phyloP scores from a whole-genome alignment of 1,140 invertebrate species.

The Zaprionus inermis region DNA sequence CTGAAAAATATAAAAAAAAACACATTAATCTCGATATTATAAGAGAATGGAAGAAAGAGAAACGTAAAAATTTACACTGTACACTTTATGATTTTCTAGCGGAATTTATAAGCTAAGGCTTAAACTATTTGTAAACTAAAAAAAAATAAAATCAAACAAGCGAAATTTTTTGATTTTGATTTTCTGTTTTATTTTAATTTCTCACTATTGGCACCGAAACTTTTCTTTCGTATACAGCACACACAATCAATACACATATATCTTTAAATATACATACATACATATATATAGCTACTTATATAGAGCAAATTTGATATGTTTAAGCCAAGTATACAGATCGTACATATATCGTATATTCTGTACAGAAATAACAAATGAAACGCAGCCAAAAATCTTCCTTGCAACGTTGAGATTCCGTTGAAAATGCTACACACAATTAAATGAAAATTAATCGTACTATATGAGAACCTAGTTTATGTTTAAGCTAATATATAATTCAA shows the following conservation, averaged over 20 bases:
- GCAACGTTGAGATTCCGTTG: slow-evolving; percentile 79
- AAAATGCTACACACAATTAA: slow-evolving; percentile 77
- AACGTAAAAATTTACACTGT: slow-evolving; percentile 33
- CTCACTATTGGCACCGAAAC: slow-evolving; percentile 9
- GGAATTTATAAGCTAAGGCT: slow-evolving; percentile 74
- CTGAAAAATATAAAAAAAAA: slow-evolving; percentile 22
- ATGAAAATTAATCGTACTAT: slow-evolving; percentile 28
- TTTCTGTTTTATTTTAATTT: slow-evolving; percentile 46
- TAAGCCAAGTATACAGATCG: slow-evolving; percentile 40
- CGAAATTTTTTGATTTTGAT: slow-evolving; percentile 40
- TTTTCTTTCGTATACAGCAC: background rate
- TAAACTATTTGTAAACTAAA: slow-evolving; percentile 42
- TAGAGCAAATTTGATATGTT: slow-evolving; percentile 23
- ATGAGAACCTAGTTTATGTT: slow-evolving; percentile 49
- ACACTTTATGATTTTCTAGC: slow-evolving; percentile 66
- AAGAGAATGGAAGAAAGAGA: slow-evolving; percentile 15
- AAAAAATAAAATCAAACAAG: slow-evolving; percentile 56
- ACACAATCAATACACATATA: slow-evolving; percentile 7
- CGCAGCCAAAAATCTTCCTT: slow-evolving; percentile 77
- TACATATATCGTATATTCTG: background rate
- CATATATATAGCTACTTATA: slow-evolving; percentile 17
- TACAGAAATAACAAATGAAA: slow-evolving; percentile 27
- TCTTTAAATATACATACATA: slow-evolving; percentile 12
- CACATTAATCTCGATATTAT: slow-evolving; percentile 68
- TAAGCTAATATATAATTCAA: slow-evolving; percentile 72